A percentile compares a stretch with the other conserved stretches of the same genome.
Evolutionary conservation across 2,888 invertebrate genomes (phyloP).

Genomic region (Perithous albicinctus): DNA sequence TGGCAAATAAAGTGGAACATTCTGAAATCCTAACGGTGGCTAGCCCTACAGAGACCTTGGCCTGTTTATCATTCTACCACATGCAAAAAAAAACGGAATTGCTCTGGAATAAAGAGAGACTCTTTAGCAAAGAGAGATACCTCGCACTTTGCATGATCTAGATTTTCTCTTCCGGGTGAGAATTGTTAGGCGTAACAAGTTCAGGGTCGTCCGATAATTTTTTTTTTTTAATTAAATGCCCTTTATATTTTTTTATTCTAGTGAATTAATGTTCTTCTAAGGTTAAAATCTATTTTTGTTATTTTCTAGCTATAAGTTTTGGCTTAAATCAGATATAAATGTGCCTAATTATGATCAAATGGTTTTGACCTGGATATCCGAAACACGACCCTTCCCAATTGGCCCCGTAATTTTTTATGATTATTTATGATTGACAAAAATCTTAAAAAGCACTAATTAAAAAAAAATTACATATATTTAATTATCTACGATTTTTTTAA

Average conservation of each 20-base stretch:
- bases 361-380: too few relatives aligned
- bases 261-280: not conserved
- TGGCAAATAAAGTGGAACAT: slow-evolving; percentile 29
- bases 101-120: not conserved
- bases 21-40: slow-evolving; percentile 21
- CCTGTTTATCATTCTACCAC: not conserved
- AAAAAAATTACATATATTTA: too few relatives aligned
- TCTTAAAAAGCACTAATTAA: too few relatives aligned
- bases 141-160: not conserved
- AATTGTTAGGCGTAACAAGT: not conserved
- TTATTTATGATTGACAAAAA: too few relatives aligned
- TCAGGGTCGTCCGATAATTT: not conserved
- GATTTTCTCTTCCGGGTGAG: not conserved
- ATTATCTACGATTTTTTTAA: too few relatives aligned
- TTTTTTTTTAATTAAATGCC: not conserved
- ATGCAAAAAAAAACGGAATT: not conserved
- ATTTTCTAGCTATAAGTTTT: too few relatives aligned
- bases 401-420: too few relatives aligned
- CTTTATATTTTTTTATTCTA: not conserved
- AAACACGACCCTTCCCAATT: too few relatives aligned
- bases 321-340: too few relatives aligned
- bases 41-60: slow-evolving; percentile 3
- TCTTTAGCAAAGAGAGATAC: not conserved
- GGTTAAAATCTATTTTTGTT: too few relatives aligned
- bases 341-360: too few relatives aligned